Evolutionary conservation across 2,888 invertebrate genomes (phyloP), one percentile per base, ranked within the genome.

Genomic region (Oxytorus armatus): DNA sequence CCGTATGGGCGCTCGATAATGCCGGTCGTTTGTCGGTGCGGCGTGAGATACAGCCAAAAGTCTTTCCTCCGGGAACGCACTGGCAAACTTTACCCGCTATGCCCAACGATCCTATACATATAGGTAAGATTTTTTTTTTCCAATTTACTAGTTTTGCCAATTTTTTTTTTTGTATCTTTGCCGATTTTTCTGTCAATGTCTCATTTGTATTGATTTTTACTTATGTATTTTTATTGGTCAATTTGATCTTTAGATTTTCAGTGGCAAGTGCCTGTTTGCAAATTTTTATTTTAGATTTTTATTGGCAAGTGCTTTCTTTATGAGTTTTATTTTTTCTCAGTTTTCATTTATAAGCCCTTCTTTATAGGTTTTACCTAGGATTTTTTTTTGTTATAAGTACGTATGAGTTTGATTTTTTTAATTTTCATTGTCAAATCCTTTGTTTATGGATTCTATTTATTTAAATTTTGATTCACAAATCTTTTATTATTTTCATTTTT

Each of bases 1-100:
- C 95, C 0, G 96, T 98, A 5, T 98, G 98, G 97, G 96, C 95
- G 0, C 91, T 98, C 29, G 96, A 97, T 85, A 93, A 94, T 21
- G 94, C 94, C 82, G 96, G 96, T 33, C 93, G 94, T 74, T 91
- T 98, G 72, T 96, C 96, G 85, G 95, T 97, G 7, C 94, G 98
- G 70, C 95, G 95, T 77, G 96, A 96, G 88, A 94, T 98, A 63
- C 95, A 95, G 1, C 92, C 93, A 36, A 89, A 88, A 68, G 94
- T 95, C 36, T 96, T 95, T 86, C 97, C 96, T 0, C 96, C 96
- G 89, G 98, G 98, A 29, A 96, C 96, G 23, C 95, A 96, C 87
- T 98, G 98, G 98, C 96, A 96, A 92, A 94, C 94, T 89, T 90
- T 95, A 68, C 92, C 93, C 2, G 92, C 93, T 70, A 93, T 94